Evolutionary conservation across 2,888 invertebrate genomes (phyloP), one percentile per base, ranked within the genome.

Genomic region (Caenorhabditis virilis): DNA sequence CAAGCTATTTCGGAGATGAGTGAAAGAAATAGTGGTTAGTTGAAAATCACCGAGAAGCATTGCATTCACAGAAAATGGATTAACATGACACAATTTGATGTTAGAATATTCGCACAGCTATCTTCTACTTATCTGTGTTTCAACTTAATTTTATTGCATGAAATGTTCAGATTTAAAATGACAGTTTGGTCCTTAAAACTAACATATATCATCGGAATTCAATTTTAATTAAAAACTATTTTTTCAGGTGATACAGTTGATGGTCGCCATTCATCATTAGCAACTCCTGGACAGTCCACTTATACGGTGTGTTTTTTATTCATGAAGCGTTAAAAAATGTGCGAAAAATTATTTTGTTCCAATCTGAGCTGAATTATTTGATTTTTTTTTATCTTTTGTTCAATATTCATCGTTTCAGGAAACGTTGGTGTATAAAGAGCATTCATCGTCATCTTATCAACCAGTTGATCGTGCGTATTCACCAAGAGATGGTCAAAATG

Each of bases 371-470:
- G 30, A 30, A 30, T 9, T 9, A 30, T 9, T 6, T 30, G 7
- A 6, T 30, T 30, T 30, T 30, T 30, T 13, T 13, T 13, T 30
- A 18, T 39, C 15, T 18, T 11, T 15, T 6, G 9, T 9, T 15
- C 39, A 6, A 39, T 20, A 9, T 23, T 13, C 4, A 25, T 57
- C 20, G 18, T 48, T 66, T 15, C 47, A 70, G 70, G 70, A 67
- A 52, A 58, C 70, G 4, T 52, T 70, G 2, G 49, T 55, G 38
- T 66, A 70, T 43, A 52, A 57, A 26, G 70, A 70, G 48, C 67
- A 67, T 45, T 50, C 57, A 13, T 67, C 70, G 4, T 53, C 56
- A n/a, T 35, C 36, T 6, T 70, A 64, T 27, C 58, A 61, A 26
- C 66, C 59, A 38, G 56, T 57, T 25, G 54, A 62, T 30, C 35